A percentile compares a stretch with the other conserved stretches of the same genome.
Conservation (phyloP, 2,797 vertebrate species). For the Coregonus ussuriensis region DNA sequence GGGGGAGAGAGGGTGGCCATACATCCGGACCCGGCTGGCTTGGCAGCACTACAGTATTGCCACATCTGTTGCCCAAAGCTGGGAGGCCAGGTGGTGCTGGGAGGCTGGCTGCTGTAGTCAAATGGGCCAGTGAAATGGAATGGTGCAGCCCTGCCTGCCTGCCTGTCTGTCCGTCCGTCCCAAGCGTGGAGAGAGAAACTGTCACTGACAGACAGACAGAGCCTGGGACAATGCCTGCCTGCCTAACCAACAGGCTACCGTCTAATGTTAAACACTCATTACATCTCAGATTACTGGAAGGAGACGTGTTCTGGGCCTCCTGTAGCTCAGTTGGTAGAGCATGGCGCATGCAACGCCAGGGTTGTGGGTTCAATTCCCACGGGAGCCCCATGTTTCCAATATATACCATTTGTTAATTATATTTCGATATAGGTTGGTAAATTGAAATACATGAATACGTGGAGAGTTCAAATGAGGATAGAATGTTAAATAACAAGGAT, state of each 20-base stretch:
- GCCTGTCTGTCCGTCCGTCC: constrained; percentile 3
- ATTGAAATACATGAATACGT: background rate
- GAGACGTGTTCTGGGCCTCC: too few species aligned
- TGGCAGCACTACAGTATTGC: constrained; percentile 76
- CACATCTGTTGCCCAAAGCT: constrained; percentile 86
- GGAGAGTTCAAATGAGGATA: background rate
- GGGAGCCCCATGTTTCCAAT: background rate
- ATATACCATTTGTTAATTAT: too few species aligned
- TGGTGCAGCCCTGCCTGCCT: constrained; percentile 41
- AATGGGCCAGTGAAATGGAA: background rate
- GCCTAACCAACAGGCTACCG: background rate
- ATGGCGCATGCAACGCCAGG: too few species aligned
- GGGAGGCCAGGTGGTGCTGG: constrained; percentile 78
- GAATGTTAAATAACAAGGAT: background rate
- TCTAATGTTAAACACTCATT: too few species aligned
- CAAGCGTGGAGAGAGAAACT: constrained; percentile 6
- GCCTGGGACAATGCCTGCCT: background rate
- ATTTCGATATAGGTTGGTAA: background rate
- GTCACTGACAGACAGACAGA: background rate
- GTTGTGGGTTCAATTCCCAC: too few species aligned
- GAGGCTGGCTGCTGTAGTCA: constrained; percentile 3
- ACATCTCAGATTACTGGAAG: too few species aligned
- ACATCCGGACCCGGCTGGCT: constrained; percentile 80
- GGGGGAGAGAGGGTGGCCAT: constrained; percentile 53
- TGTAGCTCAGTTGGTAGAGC: too few species aligned